Evolutionary conservation across 2,888 invertebrate species (phyloP).

Genomic region (Trisateles emortualis): DNA sequence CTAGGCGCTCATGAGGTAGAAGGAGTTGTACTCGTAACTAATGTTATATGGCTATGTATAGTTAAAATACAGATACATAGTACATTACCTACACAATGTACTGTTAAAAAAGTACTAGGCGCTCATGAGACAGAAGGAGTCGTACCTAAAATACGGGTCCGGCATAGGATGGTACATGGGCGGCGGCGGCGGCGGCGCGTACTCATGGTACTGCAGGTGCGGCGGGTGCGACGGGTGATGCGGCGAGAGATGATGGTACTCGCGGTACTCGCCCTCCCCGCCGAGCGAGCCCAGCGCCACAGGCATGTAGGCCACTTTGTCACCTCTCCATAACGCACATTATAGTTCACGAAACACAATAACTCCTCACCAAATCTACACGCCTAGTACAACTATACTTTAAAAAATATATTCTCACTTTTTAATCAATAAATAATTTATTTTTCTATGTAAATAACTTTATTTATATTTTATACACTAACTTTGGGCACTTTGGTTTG

Average conservation of each 20-base stretch:
- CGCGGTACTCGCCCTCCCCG: conserved; percentile 88
- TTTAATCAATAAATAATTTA: neutral
- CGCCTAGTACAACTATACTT: conserved; percentile 48
- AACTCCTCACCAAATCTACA: conserved; percentile 18
- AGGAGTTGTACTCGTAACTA: no score
- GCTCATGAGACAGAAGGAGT: neutral
- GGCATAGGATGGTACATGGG: conserved; percentile 77
- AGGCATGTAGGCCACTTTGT: conserved; percentile 89
- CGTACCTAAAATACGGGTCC: conserved; percentile 81
- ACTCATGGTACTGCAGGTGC: conserved; percentile 81
- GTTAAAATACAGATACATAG: no score
- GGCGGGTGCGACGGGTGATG: conserved; percentile 65
- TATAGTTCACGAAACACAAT: conserved; percentile 29
- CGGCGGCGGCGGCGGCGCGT: conserved; percentile 87
- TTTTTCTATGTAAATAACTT: no score
- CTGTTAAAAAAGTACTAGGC: conserved; percentile 2
- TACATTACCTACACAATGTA: no score
- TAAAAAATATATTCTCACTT: conserved; percentile 30
- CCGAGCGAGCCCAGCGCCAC: conserved; percentile 89
- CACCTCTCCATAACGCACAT: conserved; percentile 80
- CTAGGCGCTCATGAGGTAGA: no score
- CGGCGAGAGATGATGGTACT: conserved; percentile 83
- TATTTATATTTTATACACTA: conserved; percentile 23
- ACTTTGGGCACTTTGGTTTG: conserved; percentile 35
- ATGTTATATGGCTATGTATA: no score